Evolutionary conservation across 2,888 invertebrate species (phyloP).

Genomic region (Ypsolopha sequella): DNA sequence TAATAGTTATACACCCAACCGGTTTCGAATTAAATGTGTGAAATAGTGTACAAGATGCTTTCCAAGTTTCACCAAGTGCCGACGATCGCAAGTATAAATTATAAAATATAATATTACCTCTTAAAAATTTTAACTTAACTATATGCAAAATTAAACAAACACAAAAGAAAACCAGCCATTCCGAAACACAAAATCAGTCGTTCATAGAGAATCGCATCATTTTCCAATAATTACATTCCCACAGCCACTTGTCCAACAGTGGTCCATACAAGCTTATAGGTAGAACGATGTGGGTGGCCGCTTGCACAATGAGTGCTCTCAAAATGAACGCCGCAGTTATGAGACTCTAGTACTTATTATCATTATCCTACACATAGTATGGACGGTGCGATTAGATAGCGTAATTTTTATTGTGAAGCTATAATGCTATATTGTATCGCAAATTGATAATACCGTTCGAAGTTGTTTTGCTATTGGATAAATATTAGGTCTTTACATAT

Average conservation of each 20-base stretch:
- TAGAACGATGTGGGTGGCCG: conserved; percentile 15
- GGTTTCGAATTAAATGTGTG: no score
- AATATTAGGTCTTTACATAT: no score
- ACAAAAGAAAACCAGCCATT: conserved; percentile 2
- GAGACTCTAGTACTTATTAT: neutral
- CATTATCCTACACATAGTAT: conserved; percentile 2
- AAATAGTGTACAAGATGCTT: no score
- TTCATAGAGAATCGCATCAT: conserved; percentile 26
- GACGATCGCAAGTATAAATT: no score
- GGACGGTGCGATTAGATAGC: neutral
- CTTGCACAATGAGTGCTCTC: conserved; percentile 1
- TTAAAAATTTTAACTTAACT: no score
- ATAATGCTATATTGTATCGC: neutral
- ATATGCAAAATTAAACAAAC: no score
- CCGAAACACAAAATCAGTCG: conserved; percentile 28
- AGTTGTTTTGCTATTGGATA: no score
- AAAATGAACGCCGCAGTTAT: neutral
- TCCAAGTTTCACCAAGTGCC: no score
- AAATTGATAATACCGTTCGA: no score
- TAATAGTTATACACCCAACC: no score
- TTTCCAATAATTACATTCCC: conserved; percentile 19
- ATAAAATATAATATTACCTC: no score
- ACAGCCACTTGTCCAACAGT: conserved; percentile 16
- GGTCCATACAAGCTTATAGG: conserved; percentile 5
- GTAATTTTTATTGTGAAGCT: neutral